Conservation (phyloP, 2,888 invertebrate genomes). For the Gymnoscelis rufifasciata region DNA sequence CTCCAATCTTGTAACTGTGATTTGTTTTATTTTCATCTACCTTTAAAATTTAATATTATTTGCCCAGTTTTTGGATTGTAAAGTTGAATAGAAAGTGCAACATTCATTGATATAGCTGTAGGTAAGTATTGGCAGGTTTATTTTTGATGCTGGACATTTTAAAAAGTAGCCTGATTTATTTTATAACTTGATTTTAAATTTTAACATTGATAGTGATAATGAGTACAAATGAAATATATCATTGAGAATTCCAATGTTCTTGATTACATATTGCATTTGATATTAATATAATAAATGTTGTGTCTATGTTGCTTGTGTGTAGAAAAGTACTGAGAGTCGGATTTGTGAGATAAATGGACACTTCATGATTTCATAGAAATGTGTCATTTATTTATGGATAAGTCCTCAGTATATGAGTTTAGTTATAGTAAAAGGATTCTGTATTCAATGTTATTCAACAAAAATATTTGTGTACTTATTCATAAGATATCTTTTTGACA, state of each 20-base stretch:
- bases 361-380: no score
- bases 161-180: conserved; percentile 13
- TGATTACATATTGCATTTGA: conserved; percentile 11
- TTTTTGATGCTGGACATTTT: conserved; percentile 27
- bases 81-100: background rate
- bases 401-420: no score
- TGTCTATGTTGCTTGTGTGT: conserved; percentile 2
- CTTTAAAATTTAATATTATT: no score
- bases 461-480: no score
- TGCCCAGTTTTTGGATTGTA: background rate
- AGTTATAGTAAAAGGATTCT: no score
- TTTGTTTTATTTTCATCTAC: no score
- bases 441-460: no score
- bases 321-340: background rate
- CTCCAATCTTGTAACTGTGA: no score
- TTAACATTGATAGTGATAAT: conserved; percentile 3
- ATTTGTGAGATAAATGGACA: background rate
- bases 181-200: conserved; percentile 8
- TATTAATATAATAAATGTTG: conserved; percentile 7
- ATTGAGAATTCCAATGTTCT: background rate
- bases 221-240: conserved; percentile 15
- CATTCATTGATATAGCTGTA: background rate
- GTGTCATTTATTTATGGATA: no score
- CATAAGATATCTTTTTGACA: no score
- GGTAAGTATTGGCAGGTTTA: conserved; percentile 9